Conservation (phyloP, 2,888 invertebrate genomes). For the Leptinotarsa rubiginosa region DNA sequence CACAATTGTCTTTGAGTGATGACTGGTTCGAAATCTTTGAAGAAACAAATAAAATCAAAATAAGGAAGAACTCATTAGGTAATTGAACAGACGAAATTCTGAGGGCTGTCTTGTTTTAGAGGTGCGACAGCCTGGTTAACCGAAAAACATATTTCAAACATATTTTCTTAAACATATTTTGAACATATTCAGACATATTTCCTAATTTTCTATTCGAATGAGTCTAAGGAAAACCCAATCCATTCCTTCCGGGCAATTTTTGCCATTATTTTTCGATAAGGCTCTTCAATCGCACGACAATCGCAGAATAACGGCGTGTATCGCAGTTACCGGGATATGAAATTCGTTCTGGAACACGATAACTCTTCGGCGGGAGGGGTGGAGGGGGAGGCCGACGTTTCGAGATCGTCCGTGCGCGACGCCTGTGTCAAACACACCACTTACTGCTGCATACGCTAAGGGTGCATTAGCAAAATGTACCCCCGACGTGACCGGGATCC, state of each 20-base stretch:
- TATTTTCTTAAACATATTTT: too few species aligned
- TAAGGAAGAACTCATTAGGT: too few species aligned
- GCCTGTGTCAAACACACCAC: constrained; percentile 64
- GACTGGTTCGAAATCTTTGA: too few species aligned
- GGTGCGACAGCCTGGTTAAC: too few species aligned
- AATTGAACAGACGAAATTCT: too few species aligned
- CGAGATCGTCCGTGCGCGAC: constrained; percentile 58
- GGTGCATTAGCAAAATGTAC: constrained; percentile 64
- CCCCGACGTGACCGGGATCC: constrained; percentile 53
- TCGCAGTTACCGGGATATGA: constrained; percentile 41
- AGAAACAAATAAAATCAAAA: too few species aligned
- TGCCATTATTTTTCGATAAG: constrained; percentile 24
- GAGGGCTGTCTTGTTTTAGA: too few species aligned
- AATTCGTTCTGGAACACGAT: constrained; percentile 48
- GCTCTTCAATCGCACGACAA: constrained; percentile 27
- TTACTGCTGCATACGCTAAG: constrained; percentile 64
- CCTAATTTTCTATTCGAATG: not conserved
- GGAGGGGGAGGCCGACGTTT: constrained; percentile 28
- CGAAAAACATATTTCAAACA: not conserved
- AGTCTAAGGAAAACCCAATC: not conserved
- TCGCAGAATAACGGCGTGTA: constrained; percentile 32
- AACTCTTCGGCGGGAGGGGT: constrained; percentile 39
- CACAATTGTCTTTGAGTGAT: too few species aligned
- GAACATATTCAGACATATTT: too few species aligned
- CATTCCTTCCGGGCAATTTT: not conserved